phyloP scores from a whole-genome alignment of 35 echinoderm and acorn worm species.

The Holothuria glaberrima region DNA sequence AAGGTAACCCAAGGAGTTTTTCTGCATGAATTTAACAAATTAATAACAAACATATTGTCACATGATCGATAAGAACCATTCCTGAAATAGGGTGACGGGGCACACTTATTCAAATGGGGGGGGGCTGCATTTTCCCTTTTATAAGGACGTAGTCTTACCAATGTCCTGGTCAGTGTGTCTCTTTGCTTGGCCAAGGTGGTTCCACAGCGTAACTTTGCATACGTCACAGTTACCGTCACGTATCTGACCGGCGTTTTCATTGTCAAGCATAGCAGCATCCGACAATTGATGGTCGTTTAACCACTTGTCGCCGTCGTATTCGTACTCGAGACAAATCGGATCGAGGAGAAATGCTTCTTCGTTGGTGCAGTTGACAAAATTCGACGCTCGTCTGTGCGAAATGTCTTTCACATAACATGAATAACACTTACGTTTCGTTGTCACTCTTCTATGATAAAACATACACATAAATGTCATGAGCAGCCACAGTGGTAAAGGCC shows the following conservation, averaged over 20 bases:
- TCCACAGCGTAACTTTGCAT: not conserved
- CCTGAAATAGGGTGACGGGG: no score
- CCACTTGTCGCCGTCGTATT: slow-evolving; percentile 30
- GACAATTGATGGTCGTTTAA: not conserved
- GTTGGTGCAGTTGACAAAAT: not conserved
- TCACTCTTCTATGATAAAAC: not conserved
- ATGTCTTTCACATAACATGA: not conserved
- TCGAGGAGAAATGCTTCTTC: not conserved
- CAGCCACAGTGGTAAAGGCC: not conserved
- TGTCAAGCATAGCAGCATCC: not conserved
- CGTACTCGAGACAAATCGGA: slow-evolving; percentile 19
- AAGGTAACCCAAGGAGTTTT: no score
- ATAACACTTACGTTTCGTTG: not conserved
- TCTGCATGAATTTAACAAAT: no score
- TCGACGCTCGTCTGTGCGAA: not conserved
- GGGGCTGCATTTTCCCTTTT: no score
- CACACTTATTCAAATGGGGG: no score
- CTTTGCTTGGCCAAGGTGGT: not conserved
- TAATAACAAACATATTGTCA: no score
- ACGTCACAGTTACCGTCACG: not conserved
- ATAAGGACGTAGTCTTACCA: no score
- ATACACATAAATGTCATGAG: slow-evolving; percentile 11
- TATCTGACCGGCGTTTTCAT: not conserved
- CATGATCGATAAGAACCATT: no score
- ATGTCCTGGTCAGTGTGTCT: not conserved